Percentiles rank a stretch among this genome's conserved stretches.
Conservation (phyloP, 2,113 vertebrate genomes). For the Megaceryle torquata region DNA sequence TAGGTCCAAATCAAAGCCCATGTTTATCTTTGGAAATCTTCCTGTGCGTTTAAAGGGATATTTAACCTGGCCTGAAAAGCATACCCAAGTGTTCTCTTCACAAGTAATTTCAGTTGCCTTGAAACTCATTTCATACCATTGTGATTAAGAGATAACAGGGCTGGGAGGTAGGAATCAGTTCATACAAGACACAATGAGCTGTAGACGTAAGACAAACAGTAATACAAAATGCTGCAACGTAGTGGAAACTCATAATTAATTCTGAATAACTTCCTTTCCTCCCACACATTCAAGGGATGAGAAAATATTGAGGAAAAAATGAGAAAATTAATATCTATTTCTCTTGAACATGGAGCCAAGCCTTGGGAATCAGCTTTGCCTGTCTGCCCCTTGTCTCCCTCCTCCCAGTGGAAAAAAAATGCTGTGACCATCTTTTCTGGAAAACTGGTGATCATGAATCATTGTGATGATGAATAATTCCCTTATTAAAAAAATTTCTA, state of each 20-base stretch:
- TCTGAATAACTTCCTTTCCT: constrained; percentile 66
- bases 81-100: neutral
- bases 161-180: neutral
- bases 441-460: constrained; percentile 53
- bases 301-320: constrained; percentile 45
- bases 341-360: neutral
- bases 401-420: constrained; percentile 52
- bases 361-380: neutral
- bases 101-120: neutral
- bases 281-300: constrained; percentile 46
- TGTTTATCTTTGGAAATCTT: neutral
- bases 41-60: neutral
- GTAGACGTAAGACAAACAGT: constrained; percentile 7
- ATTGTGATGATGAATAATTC: constrained; percentile 26
- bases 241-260: constrained; percentile 62
- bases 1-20: neutral
- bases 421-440: constrained; percentile 27
- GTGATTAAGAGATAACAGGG: neutral
- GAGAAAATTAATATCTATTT: constrained; percentile 34
- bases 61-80: neutral
- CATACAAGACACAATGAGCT: constrained; percentile 9
- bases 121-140: neutral
- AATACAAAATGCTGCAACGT: constrained; percentile 6
- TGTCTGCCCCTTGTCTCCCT: constrained; percentile 13
- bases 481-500: neutral